These are phyloP conservation scores for Hucho hucho DNA, from an alignment of 2,113 vertebrate species.

Conservation along the genomic window DNA sequence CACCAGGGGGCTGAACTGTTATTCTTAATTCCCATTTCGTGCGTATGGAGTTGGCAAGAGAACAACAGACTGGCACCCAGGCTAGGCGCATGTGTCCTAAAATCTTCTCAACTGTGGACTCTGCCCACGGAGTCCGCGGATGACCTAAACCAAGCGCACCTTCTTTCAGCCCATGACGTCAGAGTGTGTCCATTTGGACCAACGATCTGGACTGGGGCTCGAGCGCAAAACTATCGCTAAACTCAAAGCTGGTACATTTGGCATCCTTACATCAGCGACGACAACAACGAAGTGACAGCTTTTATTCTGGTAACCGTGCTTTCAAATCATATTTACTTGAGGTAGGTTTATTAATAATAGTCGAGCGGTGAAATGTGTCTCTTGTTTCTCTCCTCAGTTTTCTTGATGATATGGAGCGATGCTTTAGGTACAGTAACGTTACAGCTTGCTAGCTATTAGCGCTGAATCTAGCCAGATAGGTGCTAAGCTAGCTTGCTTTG, in stretches of 20 bases:
- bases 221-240: neutral
- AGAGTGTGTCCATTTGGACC: no score
- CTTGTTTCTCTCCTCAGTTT: constrained; percentile 34
- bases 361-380: neutral
- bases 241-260: neutral
- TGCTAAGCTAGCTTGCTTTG: no score
- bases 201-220: neutral
- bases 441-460: constrained; percentile 16
- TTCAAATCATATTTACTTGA: neutral
- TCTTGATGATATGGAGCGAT: constrained; percentile 50
- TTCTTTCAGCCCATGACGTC: no score
- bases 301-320: neutral
- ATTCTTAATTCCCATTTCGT: no score
- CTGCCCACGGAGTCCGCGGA: no score
- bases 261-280: neutral
- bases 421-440: constrained; percentile 45
- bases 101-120: no score
- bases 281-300: neutral
- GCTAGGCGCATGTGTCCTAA: no score
- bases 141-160: no score
- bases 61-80: no score
- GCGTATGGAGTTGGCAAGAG: no score
- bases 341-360: neutral
- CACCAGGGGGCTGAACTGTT: no score
- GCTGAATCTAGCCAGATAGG: no score